These are phyloP conservation scores for Drosophila sp. DNA, from an alignment of 1,140 invertebrate genomes.

Conservation along the genomic window DNA sequence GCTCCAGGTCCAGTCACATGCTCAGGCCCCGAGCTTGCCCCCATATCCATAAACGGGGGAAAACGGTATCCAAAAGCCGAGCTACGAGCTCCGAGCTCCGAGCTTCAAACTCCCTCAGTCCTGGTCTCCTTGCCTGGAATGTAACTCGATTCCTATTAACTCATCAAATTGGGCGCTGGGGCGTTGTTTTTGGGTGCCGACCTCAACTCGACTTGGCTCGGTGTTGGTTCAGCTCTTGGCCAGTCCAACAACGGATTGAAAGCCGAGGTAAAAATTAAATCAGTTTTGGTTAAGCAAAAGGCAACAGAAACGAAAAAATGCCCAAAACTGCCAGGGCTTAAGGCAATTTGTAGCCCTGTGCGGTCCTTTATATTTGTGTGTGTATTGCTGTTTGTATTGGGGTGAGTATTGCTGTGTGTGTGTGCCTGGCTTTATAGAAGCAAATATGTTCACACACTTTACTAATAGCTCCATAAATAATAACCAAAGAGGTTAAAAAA, in stretches of 20 bases:
- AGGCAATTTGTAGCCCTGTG: constrained; percentile 80
- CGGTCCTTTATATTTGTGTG: constrained; percentile 63
- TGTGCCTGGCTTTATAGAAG: constrained; percentile 64
- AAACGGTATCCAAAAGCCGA: constrained; percentile 26
- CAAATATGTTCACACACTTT: constrained; percentile 82
- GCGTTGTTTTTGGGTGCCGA: constrained; percentile 62
- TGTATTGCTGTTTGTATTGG: constrained; percentile 32
- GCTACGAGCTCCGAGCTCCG: constrained; percentile 17
- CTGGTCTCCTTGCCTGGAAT: constrained; percentile 72
- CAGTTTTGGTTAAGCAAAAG: constrained; percentile 73
- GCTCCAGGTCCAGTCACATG: constrained; percentile 7
- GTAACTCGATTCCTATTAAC: constrained; percentile 85
- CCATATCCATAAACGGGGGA: neutral
- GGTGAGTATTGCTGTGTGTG: neutral
- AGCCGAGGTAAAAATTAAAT: constrained; percentile 76
- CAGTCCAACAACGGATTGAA: constrained; percentile 57
- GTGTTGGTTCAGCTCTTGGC: constrained; percentile 14
- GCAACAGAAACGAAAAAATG: constrained; percentile 31
- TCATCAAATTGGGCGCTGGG: constrained; percentile 80
- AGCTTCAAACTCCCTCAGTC: neutral
- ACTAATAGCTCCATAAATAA: constrained; percentile 84
- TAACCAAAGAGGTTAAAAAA: constrained; percentile 79
- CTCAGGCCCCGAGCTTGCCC: neutral
- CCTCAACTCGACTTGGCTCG: constrained; percentile 18
- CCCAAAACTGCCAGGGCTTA: constrained; percentile 56